These are phyloP conservation scores for Monoplex corrugatus DNA, from an alignment of 2,888 invertebrate genomes.

Conservation along the genomic window DNA sequence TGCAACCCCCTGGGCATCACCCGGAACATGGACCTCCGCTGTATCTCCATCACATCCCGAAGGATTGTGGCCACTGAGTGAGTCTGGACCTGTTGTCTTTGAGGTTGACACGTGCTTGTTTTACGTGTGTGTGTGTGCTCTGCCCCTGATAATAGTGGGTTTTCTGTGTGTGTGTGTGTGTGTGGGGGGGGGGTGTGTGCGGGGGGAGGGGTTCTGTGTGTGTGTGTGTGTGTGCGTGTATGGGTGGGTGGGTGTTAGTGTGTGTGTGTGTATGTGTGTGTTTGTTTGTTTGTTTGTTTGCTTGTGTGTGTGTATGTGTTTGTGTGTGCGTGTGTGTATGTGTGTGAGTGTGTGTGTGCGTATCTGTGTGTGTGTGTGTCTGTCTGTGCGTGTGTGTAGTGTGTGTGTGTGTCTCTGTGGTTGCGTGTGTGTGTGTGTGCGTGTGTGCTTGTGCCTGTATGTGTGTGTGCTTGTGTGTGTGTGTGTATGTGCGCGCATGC, in stretches of 20 bases:
- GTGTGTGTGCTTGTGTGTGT: not conserved
- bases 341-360: no score
- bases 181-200: not conserved
- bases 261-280: no score
- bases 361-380: no score
- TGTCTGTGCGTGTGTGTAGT: no score
- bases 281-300: not conserved
- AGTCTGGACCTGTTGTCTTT: not conserved
- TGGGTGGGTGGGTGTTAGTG: no score
- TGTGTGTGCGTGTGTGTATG: not conserved
- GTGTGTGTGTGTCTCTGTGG: no score
- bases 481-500: no score
- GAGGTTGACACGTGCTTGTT: not conserved
- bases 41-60: constrained; percentile 94
- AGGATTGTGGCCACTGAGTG: constrained; percentile 91
- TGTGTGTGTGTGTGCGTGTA: no score
- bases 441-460: not conserved
- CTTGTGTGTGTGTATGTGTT: not conserved
- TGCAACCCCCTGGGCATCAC: constrained; percentile 97
- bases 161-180: not conserved
- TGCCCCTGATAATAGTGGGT: no score
- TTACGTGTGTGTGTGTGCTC: not conserved
- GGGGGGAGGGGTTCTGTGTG: no score
- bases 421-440: not conserved
- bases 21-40: constrained; percentile 96